Base-by-base conservation (phyloP, 2,113 vertebrate genomes). In the Alces alces region DNA sequence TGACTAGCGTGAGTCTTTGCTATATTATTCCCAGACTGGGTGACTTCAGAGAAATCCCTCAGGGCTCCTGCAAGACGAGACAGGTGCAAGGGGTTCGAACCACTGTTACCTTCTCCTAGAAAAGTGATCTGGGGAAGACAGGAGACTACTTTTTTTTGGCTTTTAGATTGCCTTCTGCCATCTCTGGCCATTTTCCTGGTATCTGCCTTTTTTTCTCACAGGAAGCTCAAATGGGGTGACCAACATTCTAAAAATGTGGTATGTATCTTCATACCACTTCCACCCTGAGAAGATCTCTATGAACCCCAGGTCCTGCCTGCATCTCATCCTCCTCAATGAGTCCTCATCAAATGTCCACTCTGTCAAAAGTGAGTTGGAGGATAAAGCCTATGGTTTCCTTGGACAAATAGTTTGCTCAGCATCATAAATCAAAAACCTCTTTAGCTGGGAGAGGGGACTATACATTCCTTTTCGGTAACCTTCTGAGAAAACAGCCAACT, bases 401-500 rank as follows among this genome's bases (percentile, higher is more conserved):
- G 19, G 45, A 92, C 43, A 79, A 60, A 83, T 13, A 47, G 36
- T 86, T 76, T 94, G n/a, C 23, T 83, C 73, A 82, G 19, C 79
- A 82, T 50, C 43, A 57, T n/a, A 89, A 55, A 86, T 54, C 13
- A 70, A 70, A 79, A 91, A 61, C 14, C 10, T 83, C 92, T 57
- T 60, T 83, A 54, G 39, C 82, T 87, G 88, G 60, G 66, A 91
- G 28, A 43, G 8, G 52, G 47, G 19, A 52, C 47, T 52, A 9
- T 33, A 73, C 3, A 61, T 86, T 88, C 58, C 61, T 70, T 94
- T 79, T 60, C 1, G 5, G 25, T 92, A 86, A 89, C 30, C 66
- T 84, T 94, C 30, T 47, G 57, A 96, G 12, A 89, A 95, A 94
- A 85, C 1, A 58, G n/a, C 78, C 43, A 97, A 92, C 21, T 87